Conservation (phyloP, 2,888 invertebrate species). For the Ashinkailepas kermadecensis region DNA sequence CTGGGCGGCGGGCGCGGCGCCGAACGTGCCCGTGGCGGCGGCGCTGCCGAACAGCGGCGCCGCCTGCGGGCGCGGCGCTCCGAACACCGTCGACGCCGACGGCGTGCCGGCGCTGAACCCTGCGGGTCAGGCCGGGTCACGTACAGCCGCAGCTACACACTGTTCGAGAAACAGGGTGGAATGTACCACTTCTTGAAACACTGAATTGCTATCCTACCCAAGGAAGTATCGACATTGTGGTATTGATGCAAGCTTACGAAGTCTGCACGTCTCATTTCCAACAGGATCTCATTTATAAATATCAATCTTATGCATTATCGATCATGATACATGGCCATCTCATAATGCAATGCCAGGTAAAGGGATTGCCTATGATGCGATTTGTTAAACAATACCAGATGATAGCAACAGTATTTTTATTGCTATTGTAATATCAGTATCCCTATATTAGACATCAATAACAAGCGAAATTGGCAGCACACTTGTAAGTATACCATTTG, state of each 20-base stretch:
- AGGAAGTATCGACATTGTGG: not conserved
- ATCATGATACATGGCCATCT: too few species aligned
- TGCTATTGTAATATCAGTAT: too few species aligned
- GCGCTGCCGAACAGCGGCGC: constrained; percentile 28
- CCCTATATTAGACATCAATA: too few species aligned
- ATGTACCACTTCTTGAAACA: not conserved
- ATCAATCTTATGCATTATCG: too few species aligned
- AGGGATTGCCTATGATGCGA: too few species aligned
- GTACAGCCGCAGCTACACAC: too few species aligned
- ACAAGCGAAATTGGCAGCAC: too few species aligned
- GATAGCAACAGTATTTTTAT: too few species aligned
- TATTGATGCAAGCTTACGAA: not conserved
- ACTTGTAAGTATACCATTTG: too few species aligned
- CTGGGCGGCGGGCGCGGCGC: constrained; percentile 33
- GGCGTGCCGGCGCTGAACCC: constrained; percentile 28
- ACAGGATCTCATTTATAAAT: too few species aligned
- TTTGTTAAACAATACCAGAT: too few species aligned
- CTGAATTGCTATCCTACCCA: not conserved
- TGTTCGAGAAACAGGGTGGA: not conserved
- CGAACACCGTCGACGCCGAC: constrained; percentile 32
- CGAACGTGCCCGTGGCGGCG: constrained; percentile 30
- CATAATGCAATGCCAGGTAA: too few species aligned
- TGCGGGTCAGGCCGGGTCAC: not conserved
- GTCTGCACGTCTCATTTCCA: not conserved
- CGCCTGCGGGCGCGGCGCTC: constrained; percentile 14